Base-by-base conservation (phyloP, 2,888 invertebrate genomes). In the Tuberolachnus salignus region DNA sequence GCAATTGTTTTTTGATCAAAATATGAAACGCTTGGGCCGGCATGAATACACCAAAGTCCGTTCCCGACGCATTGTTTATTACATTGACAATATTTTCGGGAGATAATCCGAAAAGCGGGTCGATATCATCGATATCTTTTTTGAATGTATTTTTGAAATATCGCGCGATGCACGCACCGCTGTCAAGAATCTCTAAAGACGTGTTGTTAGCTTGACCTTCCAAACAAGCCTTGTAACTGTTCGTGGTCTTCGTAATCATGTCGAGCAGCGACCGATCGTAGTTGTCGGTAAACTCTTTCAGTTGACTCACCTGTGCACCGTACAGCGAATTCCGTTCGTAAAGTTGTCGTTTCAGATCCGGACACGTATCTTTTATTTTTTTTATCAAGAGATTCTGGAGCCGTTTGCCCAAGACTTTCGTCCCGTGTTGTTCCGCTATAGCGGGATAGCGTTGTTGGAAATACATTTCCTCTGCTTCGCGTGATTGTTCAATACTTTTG, bases 401-500 rank as follows among this genome's bases (percentile, higher is more conserved):
- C 13, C 0, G 11, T 46, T 75, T 75, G 0, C 74, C 66, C 11
- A 75, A 44, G 6, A 55, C 1, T 2, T 0, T 21, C 0, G 66
- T 26, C 10, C 74, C 66, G 1, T 75, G 74, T 42, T 57, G 8
- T 0, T 66, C 10, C 9, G 66, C 64, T 46, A 75, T 75, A 1
- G 13, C 3, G 3, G 74, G 55, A 53, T 75, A 75, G 10, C 8
- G 1, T n/a, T 1, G 53, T n/a, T 42, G 2, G 4, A 74, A 74
- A 53, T 13, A 74, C 1, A 16, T 0, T 0, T 8, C 13, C 21
- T 72, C 72, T 0, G 42, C n/a, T 14, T n/a, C 9, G 8, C 23
- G 49, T 13, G 74, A 74, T 0, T 64, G 14, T 26, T 57, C 6
- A 14, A 75, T 55, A 1, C 44, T 14, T 46, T 98, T 98, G 83